Conservation (phyloP, 2,113 vertebrate genomes). For the Solea senegalensis region DNA sequence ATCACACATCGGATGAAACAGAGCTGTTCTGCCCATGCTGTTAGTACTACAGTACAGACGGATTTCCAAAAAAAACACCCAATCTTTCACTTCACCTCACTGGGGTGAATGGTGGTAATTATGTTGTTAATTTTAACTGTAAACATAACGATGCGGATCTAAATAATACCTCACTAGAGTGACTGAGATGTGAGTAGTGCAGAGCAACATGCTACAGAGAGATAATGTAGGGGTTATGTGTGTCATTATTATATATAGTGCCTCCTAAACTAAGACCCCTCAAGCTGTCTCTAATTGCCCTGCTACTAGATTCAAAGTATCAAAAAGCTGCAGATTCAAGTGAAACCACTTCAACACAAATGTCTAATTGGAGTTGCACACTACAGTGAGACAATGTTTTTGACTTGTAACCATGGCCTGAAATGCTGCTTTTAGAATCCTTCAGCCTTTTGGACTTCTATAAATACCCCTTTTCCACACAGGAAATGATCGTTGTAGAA, state of each 20-base stretch:
- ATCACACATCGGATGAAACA: constrained; percentile 29
- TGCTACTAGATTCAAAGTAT: constrained; percentile 46
- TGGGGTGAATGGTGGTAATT: constrained; percentile 6
- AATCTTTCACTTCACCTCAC: constrained; percentile 13
- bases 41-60: constrained; percentile 41
- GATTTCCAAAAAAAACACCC: constrained; percentile 12
- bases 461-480: constrained; percentile 29
- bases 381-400: constrained; percentile 25
- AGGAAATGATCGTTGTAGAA: constrained; percentile 41
- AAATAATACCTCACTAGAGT: constrained; percentile 24
- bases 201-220: constrained; percentile 62
- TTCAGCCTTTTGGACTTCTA: constrained; percentile 29
- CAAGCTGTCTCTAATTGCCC: constrained; percentile 36
- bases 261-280: constrained; percentile 62
- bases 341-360: constrained; percentile 50
- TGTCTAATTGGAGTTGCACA: constrained; percentile 29
- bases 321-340: constrained; percentile 55
- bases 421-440: constrained; percentile 27
- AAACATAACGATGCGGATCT: constrained; percentile 34
- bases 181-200: constrained; percentile 42
- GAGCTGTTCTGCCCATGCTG: constrained; percentile 40
- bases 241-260: constrained; percentile 58
- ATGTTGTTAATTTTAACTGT: constrained; percentile 30
- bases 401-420: neutral
- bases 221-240: constrained; percentile 33